These are phyloP conservation scores for Forficula auricularia DNA, from an alignment of 1,140 invertebrate genomes.

Conservation along the genomic window DNA sequence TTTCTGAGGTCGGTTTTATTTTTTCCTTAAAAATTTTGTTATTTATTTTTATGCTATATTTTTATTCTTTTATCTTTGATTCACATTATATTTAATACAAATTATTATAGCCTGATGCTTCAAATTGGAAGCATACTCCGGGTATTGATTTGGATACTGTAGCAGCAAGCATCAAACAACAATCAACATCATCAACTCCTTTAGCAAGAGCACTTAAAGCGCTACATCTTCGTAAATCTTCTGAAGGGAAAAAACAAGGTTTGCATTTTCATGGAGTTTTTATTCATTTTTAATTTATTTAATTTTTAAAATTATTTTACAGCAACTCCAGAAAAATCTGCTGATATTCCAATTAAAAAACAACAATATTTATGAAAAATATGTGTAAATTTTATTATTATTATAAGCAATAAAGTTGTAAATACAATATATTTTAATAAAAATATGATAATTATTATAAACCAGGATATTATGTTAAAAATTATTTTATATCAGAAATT, in stretches of 20 bases:
- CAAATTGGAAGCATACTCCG: slow-evolving; percentile 12
- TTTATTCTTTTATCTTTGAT: too few species aligned
- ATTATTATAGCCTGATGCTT: neutral
- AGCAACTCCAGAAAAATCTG: neutral
- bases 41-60: too few species aligned
- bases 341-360: neutral
- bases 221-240: neutral
- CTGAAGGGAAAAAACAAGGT: neutral
- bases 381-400: too few species aligned
- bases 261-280: neutral
- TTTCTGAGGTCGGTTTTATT: too few species aligned
- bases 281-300: neutral
- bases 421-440: too few species aligned
- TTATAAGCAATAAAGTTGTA: too few species aligned
- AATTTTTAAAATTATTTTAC: neutral
- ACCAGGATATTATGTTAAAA: too few species aligned
- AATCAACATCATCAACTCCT: neutral
- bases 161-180: slow-evolving; percentile 16
- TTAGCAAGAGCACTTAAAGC: neutral
- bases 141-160: slow-evolving; percentile 20
- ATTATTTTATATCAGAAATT: too few species aligned
- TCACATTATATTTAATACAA: too few species aligned
- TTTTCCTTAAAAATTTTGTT: too few species aligned
- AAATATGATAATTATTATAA: too few species aligned
- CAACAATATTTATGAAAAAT: slow-evolving; percentile 3